Base-by-base conservation (phyloP, 2,113 vertebrate genomes). In the Saccopteryx leptura region DNA sequence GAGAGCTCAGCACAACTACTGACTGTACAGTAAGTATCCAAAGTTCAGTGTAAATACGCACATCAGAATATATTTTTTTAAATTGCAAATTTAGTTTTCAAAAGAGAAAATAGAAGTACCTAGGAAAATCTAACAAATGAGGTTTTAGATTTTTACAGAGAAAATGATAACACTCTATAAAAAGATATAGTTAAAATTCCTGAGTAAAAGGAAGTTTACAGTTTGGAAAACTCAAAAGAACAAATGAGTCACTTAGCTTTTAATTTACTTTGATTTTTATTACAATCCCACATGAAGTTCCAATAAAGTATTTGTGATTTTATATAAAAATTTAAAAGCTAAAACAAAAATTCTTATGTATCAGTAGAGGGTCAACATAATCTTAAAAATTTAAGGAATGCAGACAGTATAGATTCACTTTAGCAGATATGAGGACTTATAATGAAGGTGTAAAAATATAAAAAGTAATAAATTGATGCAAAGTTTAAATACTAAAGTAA, bases 241-340 rank as follows among this genome's bases (percentile, higher is more conserved):
- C 24, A 60, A 33, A 68, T 52, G 24, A 13, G 1, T 66, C 21
- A 46, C 26, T 33, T 79, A 84, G 19, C 12, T 81, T 21, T 48
- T 65, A 91, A 89, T 46, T 93, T 68, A 91, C 48, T n/a, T 74
- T 83, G 48, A 68, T 31, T 79, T 94, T 91, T 81, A 88, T 88
- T 80, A 54, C 14, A 93, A n/a, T 69, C 2, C 23, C 46, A 85
- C 28, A 74, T 83, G 60, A 74, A 87, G 26, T 48, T n/a, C 48
- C 58, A 66, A 26, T 83, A 80, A 50, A 39, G 2, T 28, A 92
- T 96, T 90, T 63, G 31, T 75, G 19, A 61, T 88, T 80, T 93
- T 88, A 26, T 28, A 26, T 33, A 15, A 31, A 88, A 83, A 46
- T 63, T 50, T 65, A 75, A 63, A 74, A 93, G 48, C 19, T 74